Percentiles rank a stretch among this genome's conserved stretches.
Conservation (phyloP, 1,140 invertebrate genomes). For the Thrips palmi region DNA sequence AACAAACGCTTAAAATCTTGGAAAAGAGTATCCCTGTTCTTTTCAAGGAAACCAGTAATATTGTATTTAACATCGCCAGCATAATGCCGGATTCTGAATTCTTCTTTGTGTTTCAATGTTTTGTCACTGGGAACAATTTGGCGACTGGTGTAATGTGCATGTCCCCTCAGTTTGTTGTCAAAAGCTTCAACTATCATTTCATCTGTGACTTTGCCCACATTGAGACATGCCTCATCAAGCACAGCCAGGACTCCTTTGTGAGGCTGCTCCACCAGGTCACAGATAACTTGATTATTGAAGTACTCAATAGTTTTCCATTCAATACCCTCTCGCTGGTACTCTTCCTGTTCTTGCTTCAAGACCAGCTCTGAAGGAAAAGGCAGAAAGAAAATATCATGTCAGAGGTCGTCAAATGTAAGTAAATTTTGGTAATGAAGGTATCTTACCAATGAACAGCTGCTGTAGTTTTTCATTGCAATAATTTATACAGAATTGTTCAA, state of each 20-base stretch:
- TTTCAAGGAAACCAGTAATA: conserved; percentile 81
- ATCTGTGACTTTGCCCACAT: conserved; percentile 84
- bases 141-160: conserved; percentile 79
- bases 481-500: conserved; percentile 94
- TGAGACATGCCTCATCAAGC: conserved; percentile 87
- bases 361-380: conserved; percentile 54
- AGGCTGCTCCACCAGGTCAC: conserved; percentile 75
- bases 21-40: conserved; percentile 88
- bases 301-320: conserved; percentile 80
- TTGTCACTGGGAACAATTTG: conserved; percentile 68
- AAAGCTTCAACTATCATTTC: conserved; percentile 81
- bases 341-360: conserved; percentile 89
- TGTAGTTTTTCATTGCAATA: conserved; percentile 96
- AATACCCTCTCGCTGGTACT: conserved; percentile 83
- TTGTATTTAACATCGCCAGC: conserved; percentile 91
- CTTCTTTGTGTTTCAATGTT: conserved; percentile 54
- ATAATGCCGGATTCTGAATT: conserved; percentile 82
- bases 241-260: conserved; percentile 85
- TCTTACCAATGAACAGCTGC: conserved; percentile 83
- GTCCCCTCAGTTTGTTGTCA: conserved; percentile 70
- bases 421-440: conserved; percentile 3
- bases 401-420: background rate
- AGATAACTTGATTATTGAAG: conserved; percentile 88
- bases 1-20: conserved; percentile 90
- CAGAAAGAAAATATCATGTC: conserved; percentile 12